A percentile compares a stretch with the other conserved stretches of the same genome.
phyloP scores from a whole-genome alignment of 2,797 vertebrate genomes.

The Hydrocynus forskahlii region DNA sequence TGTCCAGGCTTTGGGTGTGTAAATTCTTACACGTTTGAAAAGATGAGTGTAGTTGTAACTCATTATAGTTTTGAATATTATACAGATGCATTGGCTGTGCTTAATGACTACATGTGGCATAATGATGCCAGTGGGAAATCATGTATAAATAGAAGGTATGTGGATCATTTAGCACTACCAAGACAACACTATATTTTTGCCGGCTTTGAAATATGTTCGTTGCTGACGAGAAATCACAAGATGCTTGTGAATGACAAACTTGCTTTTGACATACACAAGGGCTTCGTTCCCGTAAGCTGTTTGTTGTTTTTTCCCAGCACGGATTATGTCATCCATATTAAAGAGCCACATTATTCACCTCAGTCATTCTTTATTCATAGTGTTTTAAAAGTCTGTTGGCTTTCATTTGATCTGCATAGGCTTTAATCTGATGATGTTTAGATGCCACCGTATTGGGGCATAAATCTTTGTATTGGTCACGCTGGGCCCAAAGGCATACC shows the following conservation, averaged over 20 bases:
- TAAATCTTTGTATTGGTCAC: background rate
- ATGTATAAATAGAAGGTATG: background rate
- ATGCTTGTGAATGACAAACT: background rate
- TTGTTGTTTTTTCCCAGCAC: slow-evolving; percentile 7
- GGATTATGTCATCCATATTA: background rate
- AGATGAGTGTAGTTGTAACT: background rate
- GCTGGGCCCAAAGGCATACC: background rate
- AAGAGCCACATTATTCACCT: background rate
- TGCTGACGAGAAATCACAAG: background rate
- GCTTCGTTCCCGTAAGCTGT: slow-evolving; percentile 18
- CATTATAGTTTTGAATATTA: background rate
- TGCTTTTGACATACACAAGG: background rate
- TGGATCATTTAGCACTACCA: background rate
- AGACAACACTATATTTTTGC: background rate
- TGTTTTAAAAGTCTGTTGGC: background rate
- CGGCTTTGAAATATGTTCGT: background rate
- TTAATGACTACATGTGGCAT: background rate
- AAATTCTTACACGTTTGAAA: background rate
- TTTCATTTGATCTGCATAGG: background rate
- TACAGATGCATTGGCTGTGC: background rate
- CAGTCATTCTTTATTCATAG: background rate
- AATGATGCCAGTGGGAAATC: background rate
- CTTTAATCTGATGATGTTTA: slow-evolving; percentile 25
- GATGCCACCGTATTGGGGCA: background rate
- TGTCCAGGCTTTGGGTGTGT: background rate